These are phyloP conservation scores for Euborellia annulipes DNA, from an alignment of 1,140 invertebrate genomes.

Conservation along the genomic window DNA sequence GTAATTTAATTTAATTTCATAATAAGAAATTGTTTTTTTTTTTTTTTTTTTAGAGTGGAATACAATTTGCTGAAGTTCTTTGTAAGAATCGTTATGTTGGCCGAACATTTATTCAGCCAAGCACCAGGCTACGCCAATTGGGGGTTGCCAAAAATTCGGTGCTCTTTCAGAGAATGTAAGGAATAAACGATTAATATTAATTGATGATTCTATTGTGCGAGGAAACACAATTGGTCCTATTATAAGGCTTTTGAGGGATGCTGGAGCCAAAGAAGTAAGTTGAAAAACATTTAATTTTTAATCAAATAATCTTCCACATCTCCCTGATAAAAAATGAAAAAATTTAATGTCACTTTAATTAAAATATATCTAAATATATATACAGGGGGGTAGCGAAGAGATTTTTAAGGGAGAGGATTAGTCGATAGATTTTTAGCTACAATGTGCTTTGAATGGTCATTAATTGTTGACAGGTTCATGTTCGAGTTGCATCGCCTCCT, in stretches of 20 bases:
- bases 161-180: conserved; percentile 80
- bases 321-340: too few species aligned
- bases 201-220: conserved; percentile 95
- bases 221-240: conserved; percentile 96
- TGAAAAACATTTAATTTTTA: too few species aligned
- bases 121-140: conserved; percentile 69
- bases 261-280: conserved; percentile 82
- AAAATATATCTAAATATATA: too few species aligned
- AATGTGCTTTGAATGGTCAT: too few species aligned
- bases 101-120: conserved; percentile 94
- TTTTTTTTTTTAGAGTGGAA: conserved; percentile 46
- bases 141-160: conserved; percentile 93
- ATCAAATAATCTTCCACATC: too few species aligned
- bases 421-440: too few species aligned
- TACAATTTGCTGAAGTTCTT: conserved; percentile 83
- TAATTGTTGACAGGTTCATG: conserved; percentile 66
- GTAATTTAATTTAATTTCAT: too few species aligned
- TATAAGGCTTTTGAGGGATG: conserved; percentile 78
- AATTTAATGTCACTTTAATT: too few species aligned
- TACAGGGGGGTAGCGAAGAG: too few species aligned
- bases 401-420: too few species aligned
- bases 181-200: conserved; percentile 73
- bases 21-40: too few species aligned
- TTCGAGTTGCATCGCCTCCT: conserved; percentile 93
- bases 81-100: conserved; percentile 96